These are phyloP conservation scores for Lithophane ornitopus DNA, from an alignment of 2,888 invertebrate genomes.

Conservation along the genomic window DNA sequence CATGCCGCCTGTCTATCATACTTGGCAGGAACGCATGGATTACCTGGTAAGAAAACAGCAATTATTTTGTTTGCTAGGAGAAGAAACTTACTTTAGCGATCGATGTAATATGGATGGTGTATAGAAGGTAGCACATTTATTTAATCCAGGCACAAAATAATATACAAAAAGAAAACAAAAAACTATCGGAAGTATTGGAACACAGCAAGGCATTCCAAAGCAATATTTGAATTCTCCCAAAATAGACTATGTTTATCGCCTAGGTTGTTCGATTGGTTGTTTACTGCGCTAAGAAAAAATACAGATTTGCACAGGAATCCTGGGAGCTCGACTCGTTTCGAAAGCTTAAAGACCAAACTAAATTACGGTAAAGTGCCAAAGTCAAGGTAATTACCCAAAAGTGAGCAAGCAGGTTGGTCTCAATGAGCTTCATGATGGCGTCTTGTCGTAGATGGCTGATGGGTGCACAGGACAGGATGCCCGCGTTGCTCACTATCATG, in stretches of 20 bases:
- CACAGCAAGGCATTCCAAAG: background rate
- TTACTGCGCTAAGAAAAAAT: background rate
- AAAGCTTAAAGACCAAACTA: background rate
- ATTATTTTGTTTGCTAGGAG: background rate
- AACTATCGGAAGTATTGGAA: background rate
- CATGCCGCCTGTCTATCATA: constrained; percentile 86
- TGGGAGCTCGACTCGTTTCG: background rate
- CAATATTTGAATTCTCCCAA: background rate
- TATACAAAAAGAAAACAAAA: background rate
- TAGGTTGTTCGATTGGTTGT: background rate
- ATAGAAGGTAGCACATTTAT: background rate
- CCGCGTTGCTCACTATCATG: constrained; percentile 86
- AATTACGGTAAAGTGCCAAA: background rate
- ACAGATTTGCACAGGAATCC: background rate
- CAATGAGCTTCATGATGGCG: constrained; percentile 77
- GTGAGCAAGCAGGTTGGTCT: constrained; percentile 84
- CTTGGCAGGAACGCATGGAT: constrained; percentile 86
- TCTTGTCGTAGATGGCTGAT: constrained; percentile 79
- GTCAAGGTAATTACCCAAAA: constrained; percentile 80
- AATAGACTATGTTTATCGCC: background rate
- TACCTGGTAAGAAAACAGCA: constrained; percentile 70
- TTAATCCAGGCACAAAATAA: background rate
- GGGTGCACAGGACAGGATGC: constrained; percentile 77
- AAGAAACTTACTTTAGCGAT: background rate
- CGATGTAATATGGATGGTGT: background rate